Conservation (phyloP, 2,888 invertebrate genomes). For the Pollenia angustigena region DNA sequence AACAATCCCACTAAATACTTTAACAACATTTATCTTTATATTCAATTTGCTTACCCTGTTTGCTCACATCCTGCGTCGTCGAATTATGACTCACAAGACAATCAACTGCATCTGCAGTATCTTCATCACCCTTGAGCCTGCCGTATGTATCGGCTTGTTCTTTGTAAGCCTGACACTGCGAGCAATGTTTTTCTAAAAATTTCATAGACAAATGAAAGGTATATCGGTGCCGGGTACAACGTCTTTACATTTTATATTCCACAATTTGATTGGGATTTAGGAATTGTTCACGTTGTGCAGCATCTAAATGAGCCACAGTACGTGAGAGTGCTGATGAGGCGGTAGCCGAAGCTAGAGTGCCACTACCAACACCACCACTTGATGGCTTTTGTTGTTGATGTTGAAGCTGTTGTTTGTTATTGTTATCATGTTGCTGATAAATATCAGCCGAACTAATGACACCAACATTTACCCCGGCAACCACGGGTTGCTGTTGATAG, state of each 20-base stretch:
- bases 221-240: constrained; percentile 84
- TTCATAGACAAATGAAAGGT: constrained; percentile 83
- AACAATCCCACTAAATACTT: background rate
- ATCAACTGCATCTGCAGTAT: constrained; percentile 73
- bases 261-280: constrained; percentile 84
- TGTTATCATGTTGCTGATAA: constrained; percentile 79
- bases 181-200: constrained; percentile 82
- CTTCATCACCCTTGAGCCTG: constrained; percentile 46
- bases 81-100: constrained; percentile 58
- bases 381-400: constrained; percentile 64
- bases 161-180: constrained; percentile 80
- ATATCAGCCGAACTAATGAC: constrained; percentile 81
- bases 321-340: constrained; percentile 81
- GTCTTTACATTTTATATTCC: constrained; percentile 84
- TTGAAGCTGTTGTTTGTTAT: constrained; percentile 66
- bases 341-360: constrained; percentile 30
- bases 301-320: constrained; percentile 83
- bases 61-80: constrained; percentile 47
- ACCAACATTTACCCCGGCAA: constrained; percentile 82
- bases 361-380: constrained; percentile 66
- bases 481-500: constrained; percentile 81
- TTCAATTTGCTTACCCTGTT: constrained; percentile 56
- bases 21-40: constrained; percentile 51
- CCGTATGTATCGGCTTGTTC: constrained; percentile 70
- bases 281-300: constrained; percentile 84